These are phyloP conservation scores for Ianthella basta DNA, from an alignment of 37 sponge, comb jelly and placozoan genomes.

Conservation along the genomic window DNA sequence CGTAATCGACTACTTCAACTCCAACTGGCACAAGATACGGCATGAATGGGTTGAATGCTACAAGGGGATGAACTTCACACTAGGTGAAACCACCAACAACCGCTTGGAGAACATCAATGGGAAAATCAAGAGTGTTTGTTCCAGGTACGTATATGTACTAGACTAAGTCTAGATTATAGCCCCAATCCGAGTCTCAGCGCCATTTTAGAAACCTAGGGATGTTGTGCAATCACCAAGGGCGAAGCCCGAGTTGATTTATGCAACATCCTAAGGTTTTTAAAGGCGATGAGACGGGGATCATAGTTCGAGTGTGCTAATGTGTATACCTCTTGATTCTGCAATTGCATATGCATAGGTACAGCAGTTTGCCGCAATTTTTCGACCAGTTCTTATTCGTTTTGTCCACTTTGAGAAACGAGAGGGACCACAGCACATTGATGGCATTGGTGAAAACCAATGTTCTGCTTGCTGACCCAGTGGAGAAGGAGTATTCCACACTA, in stretches of 20 bases:
- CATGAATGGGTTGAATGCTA: constrained; percentile 66
- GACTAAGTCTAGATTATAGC: not conserved
- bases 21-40: constrained; percentile 67
- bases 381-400: constrained; percentile 38
- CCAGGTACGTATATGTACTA: not conserved
- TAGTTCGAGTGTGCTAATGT: no score
- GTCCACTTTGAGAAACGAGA: constrained; percentile 36
- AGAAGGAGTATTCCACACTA: constrained; percentile 35
- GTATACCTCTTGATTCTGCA: no score
- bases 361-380: not conserved
- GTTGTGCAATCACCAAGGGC: no score
- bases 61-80: constrained; percentile 25
- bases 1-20: constrained; percentile 58
- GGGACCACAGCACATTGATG: constrained; percentile 51
- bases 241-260: no score
- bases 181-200: no score
- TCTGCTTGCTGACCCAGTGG: constrained; percentile 25
- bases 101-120: constrained; percentile 61
- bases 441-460: constrained; percentile 20
- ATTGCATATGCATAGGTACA: not conserved
- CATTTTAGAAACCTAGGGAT: no score
- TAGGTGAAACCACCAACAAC: constrained; percentile 53
- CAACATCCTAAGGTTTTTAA: no score
- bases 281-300: no score
- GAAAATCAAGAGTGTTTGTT: constrained; percentile 51